Evolutionary conservation across 2,113 vertebrate species (phyloP).

Genomic region (Haemorhous mexicanus): DNA sequence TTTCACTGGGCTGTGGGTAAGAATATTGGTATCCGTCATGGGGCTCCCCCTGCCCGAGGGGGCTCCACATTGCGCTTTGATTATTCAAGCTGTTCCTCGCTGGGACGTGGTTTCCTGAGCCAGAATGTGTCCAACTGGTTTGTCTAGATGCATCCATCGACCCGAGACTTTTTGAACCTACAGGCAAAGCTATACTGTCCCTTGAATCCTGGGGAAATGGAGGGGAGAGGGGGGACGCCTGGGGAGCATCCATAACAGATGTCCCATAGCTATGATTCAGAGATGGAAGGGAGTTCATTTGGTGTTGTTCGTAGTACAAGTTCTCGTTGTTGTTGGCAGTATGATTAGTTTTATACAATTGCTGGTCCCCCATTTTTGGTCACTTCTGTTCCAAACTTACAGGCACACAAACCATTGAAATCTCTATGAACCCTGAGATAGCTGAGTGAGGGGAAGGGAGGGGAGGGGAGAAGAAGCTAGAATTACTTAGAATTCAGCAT

Average conservation of each 20-base stretch:
- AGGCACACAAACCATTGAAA: slow-evolving; percentile 75
- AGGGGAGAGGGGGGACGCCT: slow-evolving; percentile 79
- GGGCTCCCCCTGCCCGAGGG: slow-evolving; percentile 70
- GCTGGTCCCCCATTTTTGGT: slow-evolving; percentile 83
- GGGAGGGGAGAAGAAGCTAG: background rate
- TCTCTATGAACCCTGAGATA: slow-evolving; percentile 76
- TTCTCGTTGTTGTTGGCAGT: slow-evolving; percentile 73
- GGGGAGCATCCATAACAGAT: slow-evolving; percentile 72
- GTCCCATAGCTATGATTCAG: slow-evolving; percentile 77
- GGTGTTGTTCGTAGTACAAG: slow-evolving; percentile 78
- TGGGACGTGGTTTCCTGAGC: slow-evolving; percentile 76
- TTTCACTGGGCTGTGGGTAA: slow-evolving; percentile 72
- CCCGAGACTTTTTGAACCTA: slow-evolving; percentile 75
- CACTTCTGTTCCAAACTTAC: slow-evolving; percentile 62
- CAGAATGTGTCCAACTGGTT: slow-evolving; percentile 72
- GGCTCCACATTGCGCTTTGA: slow-evolving; percentile 75
- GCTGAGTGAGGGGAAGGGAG: slow-evolving; percentile 38
- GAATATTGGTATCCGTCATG: slow-evolving; percentile 72
- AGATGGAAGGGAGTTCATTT: slow-evolving; percentile 68
- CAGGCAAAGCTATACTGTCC: slow-evolving; percentile 70
- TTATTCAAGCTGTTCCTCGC: slow-evolving; percentile 68
- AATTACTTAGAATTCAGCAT: slow-evolving; percentile 67
- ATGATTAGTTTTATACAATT: slow-evolving; percentile 80
- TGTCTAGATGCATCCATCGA: slow-evolving; percentile 75
- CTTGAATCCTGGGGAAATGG: slow-evolving; percentile 78